Evolutionary conservation across 1,140 invertebrate genomes (phyloP), one percentile per base, ranked within the genome.

Genomic region (Bombus polaris): DNA sequence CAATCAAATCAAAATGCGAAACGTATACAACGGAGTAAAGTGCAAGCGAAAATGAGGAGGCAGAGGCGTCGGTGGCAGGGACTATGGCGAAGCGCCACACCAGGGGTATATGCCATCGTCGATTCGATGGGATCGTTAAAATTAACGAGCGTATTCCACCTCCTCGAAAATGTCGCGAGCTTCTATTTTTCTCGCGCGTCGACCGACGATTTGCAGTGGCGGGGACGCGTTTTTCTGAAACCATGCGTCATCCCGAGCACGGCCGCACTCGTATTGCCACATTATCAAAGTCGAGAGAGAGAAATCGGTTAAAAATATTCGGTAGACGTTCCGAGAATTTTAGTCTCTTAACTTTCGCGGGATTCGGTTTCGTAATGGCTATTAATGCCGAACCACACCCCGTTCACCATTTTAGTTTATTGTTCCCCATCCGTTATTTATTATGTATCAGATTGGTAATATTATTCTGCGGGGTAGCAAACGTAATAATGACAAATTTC

Each of bases 81-180:
- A n/a, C 32, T 79, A 71, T 25, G 76, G 62, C 42, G 47, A 32
- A 77, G 59, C 71, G 39, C 76, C 71, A 35, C 32, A 42, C 42
- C 59, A 22, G 32, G 57, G 57, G 35, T 74, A 83, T 71, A 72
- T 39, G 66, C 66, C 70, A 65, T 76, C 82, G 44, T 82, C 79
- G 78, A 79, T 87, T 91, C 86, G 85, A 89, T 90, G 83, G 68
- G 90, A 82, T 91, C 87, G 81, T 91, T 91, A 85, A 91, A 90
- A 88, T 88, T 91, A 87, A 87, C 87, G 70, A 89, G 87, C 84
- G 74, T 89, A 84, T 85, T 89, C 71, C 73, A 66, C 39, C 85
- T 85, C 74, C 86, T 90, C 80, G 88, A 82, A 90, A 89, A 65
- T 83, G 81, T 90, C 81, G 81, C 85, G 81, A 70, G 85, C 85